These are phyloP conservation scores for Leucophenga varia DNA, from an alignment of 1,140 invertebrate genomes.

Conservation along the genomic window DNA sequence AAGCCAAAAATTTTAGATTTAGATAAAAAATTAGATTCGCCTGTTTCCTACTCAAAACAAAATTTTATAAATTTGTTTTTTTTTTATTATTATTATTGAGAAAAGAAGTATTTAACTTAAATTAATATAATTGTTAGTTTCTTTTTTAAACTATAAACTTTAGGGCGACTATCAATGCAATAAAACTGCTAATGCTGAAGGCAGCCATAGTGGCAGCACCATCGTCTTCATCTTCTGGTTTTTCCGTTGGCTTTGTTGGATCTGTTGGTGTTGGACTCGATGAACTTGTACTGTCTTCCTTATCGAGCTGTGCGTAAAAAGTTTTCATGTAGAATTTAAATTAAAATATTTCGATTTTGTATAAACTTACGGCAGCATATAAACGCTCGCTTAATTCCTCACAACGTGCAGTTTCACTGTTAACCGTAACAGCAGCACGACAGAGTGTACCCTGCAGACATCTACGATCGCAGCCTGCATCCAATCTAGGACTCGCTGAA, in stretches of 20 bases:
- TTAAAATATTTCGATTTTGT: background rate
- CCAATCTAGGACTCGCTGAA: slow-evolving; percentile 61
- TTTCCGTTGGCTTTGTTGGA: background rate
- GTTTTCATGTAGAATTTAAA: background rate
- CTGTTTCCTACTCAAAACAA: no score
- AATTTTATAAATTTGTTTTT: no score
- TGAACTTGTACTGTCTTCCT: slow-evolving; percentile 14
- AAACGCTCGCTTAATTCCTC: slow-evolving; percentile 56
- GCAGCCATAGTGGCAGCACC: slow-evolving; percentile 23
- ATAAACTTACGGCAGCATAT: slow-evolving; percentile 30
- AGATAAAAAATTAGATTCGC: no score
- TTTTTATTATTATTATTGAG: no score
- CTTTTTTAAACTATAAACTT: slow-evolving; percentile 6
- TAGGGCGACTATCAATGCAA: slow-evolving; percentile 22
- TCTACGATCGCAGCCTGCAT: slow-evolving; percentile 58
- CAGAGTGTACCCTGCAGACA: slow-evolving; percentile 65
- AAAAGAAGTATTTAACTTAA: no score
- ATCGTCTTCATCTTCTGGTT: slow-evolving; percentile 10
- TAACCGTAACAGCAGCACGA: slow-evolving; percentile 60
- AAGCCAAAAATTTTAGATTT: no score
- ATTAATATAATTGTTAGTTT: no score
- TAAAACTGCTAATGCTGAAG: slow-evolving; percentile 25
- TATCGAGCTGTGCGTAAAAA: slow-evolving; percentile 31
- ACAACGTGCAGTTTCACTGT: slow-evolving; percentile 61
- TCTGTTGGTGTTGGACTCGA: background rate